Evolutionary conservation across 2,888 invertebrate genomes (phyloP).

Genomic region (Hoplodrina ambigua): DNA sequence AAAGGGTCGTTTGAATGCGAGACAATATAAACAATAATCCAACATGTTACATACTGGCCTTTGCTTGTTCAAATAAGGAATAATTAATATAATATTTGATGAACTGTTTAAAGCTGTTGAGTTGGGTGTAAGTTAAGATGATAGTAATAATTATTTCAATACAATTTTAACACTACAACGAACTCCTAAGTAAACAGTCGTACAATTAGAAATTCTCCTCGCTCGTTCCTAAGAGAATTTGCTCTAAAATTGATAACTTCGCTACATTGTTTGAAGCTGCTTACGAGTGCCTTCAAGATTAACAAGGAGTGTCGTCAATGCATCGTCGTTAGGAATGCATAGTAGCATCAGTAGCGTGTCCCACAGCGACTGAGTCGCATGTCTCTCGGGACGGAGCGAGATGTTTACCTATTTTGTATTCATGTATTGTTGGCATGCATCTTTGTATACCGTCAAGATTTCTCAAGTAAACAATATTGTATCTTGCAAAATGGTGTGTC

Average conservation of each 20-base stretch:
- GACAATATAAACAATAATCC: slow-evolving; percentile 15
- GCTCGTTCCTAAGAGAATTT: slow-evolving; percentile 6
- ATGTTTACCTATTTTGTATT: slow-evolving; percentile 45
- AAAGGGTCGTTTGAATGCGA: slow-evolving; percentile 20
- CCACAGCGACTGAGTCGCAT: slow-evolving; percentile 18
- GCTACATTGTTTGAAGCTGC: slow-evolving; percentile 22
- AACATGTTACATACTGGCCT: slow-evolving; percentile 12
- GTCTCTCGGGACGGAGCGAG: slow-evolving; percentile 6
- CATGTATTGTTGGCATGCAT: slow-evolving; percentile 30
- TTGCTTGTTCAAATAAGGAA: slow-evolving; percentile 18
- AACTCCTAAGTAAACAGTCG: slow-evolving; percentile 23
- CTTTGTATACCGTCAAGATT: slow-evolving; percentile 33
- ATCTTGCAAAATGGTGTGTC: neutral
- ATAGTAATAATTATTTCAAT: slow-evolving; percentile 7
- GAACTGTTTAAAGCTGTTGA: neutral
- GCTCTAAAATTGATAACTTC: slow-evolving; percentile 48
- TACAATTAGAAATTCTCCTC: slow-evolving; percentile 38
- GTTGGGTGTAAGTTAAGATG: neutral
- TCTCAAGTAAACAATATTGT: slow-evolving; percentile 17
- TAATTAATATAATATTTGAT: slow-evolving; percentile 29
- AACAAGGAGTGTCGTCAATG: slow-evolving; percentile 34
- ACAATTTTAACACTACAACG: slow-evolving; percentile 4
- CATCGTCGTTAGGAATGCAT: slow-evolving; percentile 48
- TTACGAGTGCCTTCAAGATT: slow-evolving; percentile 34
- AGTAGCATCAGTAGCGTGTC: slow-evolving; percentile 8